Evolutionary conservation across 2,113 vertebrate genomes (phyloP), one percentile per base, ranked within the genome.

Genomic region (Spheniscus mendiculus): DNA sequence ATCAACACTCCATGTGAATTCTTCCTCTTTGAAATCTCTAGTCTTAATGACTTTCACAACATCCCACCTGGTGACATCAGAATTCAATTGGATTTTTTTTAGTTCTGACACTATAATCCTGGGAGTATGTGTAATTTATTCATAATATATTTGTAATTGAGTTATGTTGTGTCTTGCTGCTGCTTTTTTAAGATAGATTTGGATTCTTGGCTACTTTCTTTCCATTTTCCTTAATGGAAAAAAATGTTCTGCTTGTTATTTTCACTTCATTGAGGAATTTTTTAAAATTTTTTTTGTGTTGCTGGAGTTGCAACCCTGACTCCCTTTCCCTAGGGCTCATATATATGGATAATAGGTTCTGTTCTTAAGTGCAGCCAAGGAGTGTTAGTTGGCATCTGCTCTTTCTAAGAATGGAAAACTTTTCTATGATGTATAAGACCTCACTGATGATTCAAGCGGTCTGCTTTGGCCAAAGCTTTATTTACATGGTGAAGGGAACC

Each of bases 381-480:
- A 79, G 20, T 55, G 18, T 89, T 86, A 84, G 61, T 85, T 73
- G 20, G 53, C 81, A 79, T 93, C 84, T 88, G 62, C 50, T 94
- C 69, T 94, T 97, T 96, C 83, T 92, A 92, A 97, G 92, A 95
- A 93, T 94, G 90, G 95, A 97, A 97, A 96, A 91, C 47, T 96
- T 96, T 93, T 62, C 66, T 93, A 3, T 77, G 93, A 62, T 81
- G 89, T 87, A 5, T 44, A 76, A 84, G 76, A 87, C 44, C 45
- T 62, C 49, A 47, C 38, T 95, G 85, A 85, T 96, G 93, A 89
- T 83, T 95, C 34, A 66, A 91, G 89, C 67, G 86, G 14, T 50
- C 86, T 87, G 29, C 83, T 70, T 95, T 95, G 83, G 90, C 94
- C 80, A 86, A 29, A 90, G 73, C 83, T 94, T 90, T 98, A 96